Percentiles rank a stretch among this genome's conserved stretches.
phyloP scores from a whole-genome alignment of 2,113 vertebrate genomes.

The Coracopsis vasa region DNA sequence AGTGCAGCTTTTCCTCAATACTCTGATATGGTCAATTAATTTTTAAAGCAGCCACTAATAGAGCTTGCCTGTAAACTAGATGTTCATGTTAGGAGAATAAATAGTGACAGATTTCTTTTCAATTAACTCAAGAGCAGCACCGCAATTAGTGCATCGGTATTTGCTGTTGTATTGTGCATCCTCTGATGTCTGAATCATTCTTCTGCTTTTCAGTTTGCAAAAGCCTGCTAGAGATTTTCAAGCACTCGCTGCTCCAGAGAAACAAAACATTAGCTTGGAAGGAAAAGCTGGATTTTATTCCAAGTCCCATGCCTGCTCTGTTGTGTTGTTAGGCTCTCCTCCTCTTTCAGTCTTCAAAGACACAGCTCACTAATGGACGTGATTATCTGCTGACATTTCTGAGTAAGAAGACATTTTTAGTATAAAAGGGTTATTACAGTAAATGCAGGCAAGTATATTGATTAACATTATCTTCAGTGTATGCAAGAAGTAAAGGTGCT shows the following conservation, averaged over 20 bases:
- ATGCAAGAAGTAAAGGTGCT: not conserved
- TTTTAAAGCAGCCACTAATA: slow-evolving; percentile 36
- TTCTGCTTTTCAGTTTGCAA: not conserved
- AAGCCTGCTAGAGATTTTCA: not conserved
- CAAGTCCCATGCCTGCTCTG: not conserved
- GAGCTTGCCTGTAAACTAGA: slow-evolving; percentile 5
- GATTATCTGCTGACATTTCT: not conserved
- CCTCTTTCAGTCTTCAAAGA: not conserved
- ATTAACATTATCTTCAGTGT: not conserved
- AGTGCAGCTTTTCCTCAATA: not conserved
- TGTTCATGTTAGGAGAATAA: not conserved
- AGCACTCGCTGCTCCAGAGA: not conserved
- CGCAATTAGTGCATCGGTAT: not conserved
- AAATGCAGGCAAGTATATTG: not conserved
- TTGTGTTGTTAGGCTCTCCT: not conserved
- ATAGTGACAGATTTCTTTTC: slow-evolving; percentile 36
- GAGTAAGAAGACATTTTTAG: not conserved
- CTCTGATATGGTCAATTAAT: slow-evolving; percentile 18
- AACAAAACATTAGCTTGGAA: not conserved
- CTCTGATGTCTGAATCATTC: not conserved
- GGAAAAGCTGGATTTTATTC: not conserved
- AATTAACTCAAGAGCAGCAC: slow-evolving; percentile 16
- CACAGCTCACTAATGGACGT: not conserved
- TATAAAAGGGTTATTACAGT: not conserved
- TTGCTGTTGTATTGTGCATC: not conserved